Conservation (phyloP, 1,140 invertebrate genomes). For the Eumaeus atala region DNA sequence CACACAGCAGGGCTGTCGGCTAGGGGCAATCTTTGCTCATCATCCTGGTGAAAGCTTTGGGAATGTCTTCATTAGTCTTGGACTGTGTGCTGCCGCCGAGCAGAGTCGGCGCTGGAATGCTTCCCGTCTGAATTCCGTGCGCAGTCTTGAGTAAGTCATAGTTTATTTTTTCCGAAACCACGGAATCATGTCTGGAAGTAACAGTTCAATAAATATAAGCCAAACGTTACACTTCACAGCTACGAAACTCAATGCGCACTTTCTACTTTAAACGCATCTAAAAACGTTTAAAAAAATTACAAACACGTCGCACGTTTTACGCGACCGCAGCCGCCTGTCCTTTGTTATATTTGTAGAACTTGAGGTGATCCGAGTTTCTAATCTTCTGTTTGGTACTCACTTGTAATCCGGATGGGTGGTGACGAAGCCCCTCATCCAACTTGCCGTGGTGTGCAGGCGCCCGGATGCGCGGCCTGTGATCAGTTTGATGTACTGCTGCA, state of each 20-base stretch:
- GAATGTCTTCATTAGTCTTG: slow-evolving; percentile 88
- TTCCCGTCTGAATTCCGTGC: slow-evolving; percentile 82
- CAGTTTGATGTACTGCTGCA: slow-evolving; percentile 96
- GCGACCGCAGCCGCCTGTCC: too few relatives aligned
- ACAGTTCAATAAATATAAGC: too few relatives aligned
- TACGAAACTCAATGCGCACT: too few relatives aligned
- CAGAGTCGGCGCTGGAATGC: slow-evolving; percentile 82
- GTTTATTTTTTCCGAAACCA: slow-evolving; percentile 91
- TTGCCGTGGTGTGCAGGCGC: slow-evolving; percentile 88
- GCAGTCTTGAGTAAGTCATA: slow-evolving; percentile 93
- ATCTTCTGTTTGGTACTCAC: too few relatives aligned
- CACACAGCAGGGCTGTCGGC: slow-evolving; percentile 9
- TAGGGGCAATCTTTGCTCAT: slow-evolving; percentile 62
- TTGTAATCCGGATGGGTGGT: slow-evolving; percentile 92
- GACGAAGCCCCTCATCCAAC: slow-evolving; percentile 95
- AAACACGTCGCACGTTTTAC: too few relatives aligned
- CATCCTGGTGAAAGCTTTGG: slow-evolving; percentile 79
- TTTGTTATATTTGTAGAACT: too few relatives aligned
- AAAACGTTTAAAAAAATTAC: too few relatives aligned
- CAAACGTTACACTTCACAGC: too few relatives aligned
- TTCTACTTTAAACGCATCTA: too few relatives aligned
- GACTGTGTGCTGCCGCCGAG: slow-evolving; percentile 80
- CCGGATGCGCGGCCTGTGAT: slow-evolving; percentile 93
- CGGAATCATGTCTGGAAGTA: slow-evolving; percentile 87
- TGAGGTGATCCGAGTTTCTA: too few relatives aligned